Percentiles rank a stretch among this genome's conserved stretches.
Conservation (phyloP, 2,797 vertebrate species). For the Microtus agrestis region DNA sequence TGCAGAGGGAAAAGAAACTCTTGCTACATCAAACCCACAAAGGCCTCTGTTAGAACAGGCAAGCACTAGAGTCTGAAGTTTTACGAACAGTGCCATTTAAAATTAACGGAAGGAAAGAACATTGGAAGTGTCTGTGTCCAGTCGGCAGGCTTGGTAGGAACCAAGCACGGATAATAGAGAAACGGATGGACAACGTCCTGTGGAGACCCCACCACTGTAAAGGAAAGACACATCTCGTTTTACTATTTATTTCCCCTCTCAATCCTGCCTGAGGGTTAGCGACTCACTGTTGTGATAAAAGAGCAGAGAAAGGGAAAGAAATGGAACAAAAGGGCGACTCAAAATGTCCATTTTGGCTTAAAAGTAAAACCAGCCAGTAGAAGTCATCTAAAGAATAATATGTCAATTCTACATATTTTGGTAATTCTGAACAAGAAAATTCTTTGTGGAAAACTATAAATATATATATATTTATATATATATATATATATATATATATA, state of each 20-base stretch:
- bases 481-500: background rate
- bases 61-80: background rate
- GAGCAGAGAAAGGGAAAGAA: background rate
- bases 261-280: background rate
- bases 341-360: background rate
- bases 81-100: background rate
- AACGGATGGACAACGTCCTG: background rate
- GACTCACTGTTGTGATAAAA: conserved; percentile 21
- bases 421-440: background rate
- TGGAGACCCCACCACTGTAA: background rate
- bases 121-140: background rate
- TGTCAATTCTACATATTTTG: background rate
- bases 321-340: background rate
- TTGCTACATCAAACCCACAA: background rate
- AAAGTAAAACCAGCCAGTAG: background rate
- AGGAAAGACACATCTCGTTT: background rate
- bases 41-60: background rate
- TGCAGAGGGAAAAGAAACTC: background rate
- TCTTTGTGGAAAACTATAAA: background rate
- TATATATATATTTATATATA: background rate
- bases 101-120: background rate
- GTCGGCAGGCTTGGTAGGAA: background rate
- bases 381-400: background rate
- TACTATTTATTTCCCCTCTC: background rate
- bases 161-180: background rate